phyloP scores from a whole-genome alignment of 2,113 vertebrate species.

The Donacobius atricapilla region DNA sequence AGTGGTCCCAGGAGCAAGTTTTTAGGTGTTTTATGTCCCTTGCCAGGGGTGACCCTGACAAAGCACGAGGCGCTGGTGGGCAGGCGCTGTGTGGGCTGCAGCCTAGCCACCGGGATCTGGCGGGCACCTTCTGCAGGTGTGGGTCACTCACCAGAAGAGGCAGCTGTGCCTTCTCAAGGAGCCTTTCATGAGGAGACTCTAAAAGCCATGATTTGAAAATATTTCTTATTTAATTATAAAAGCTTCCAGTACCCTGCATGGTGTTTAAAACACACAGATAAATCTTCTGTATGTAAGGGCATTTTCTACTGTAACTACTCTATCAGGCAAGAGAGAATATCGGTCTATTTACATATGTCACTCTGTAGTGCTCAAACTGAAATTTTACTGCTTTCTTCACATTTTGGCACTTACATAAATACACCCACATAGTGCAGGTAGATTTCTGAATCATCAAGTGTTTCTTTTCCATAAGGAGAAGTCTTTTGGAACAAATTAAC shows the following conservation, averaged over 20 bases:
- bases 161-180: background rate
- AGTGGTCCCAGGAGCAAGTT: background rate
- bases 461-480: conserved; percentile 42
- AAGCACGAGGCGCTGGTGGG: background rate
- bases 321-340: background rate
- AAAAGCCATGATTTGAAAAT: background rate
- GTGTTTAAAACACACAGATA: background rate
- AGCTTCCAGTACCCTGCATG: background rate
- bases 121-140: fast-evolving
- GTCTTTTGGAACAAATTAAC: conserved; percentile 56
- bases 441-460: background rate
- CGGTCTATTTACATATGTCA: conserved; percentile 27
- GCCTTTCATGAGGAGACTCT: background rate
- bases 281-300: background rate
- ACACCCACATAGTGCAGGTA: background rate
- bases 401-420: conserved; percentile 52
- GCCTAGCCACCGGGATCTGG: fast-evolving
- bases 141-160: background rate
- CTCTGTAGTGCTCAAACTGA: background rate
- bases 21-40: background rate
- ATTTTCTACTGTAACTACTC: background rate
- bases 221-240: background rate
- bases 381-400: conserved; percentile 64
- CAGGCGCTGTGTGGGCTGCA: fast-evolving
- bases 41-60: fast-evolving